phyloP scores from a whole-genome alignment of 2,113 vertebrate genomes.

The Pithys albifrons region DNA sequence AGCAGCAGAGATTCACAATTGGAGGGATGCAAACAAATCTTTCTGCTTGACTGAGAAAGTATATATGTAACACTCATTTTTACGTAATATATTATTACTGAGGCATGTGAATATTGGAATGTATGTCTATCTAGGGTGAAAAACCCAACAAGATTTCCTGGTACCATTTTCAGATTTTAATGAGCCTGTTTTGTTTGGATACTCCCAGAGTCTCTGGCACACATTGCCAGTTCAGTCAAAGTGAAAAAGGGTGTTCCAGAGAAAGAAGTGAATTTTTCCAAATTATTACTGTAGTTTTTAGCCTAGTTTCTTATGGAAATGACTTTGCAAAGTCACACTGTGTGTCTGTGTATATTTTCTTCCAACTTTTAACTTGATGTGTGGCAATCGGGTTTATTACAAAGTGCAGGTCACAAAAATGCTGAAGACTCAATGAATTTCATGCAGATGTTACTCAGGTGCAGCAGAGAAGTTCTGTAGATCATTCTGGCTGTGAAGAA shows the following conservation, averaged over 20 bases:
- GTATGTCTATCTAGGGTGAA: neutral
- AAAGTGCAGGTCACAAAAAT: neutral
- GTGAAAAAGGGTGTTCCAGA: slow-evolving; percentile 36
- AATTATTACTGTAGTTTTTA: slow-evolving; percentile 12
- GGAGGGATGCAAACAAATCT: neutral
- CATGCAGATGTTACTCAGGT: neutral
- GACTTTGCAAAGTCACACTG: neutral
- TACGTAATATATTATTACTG: neutral
- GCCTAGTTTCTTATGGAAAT: slow-evolving; percentile 1
- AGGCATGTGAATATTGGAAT: neutral
- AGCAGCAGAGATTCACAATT: neutral
- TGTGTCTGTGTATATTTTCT: neutral
- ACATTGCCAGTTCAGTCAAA: neutral
- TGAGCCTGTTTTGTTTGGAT: slow-evolving; percentile 5
- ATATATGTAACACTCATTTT: neutral
- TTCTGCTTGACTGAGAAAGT: slow-evolving; percentile 1
- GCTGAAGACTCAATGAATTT: neutral
- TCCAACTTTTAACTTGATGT: neutral
- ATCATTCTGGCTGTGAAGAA: neutral
- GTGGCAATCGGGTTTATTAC: neutral
- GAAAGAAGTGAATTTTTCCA: slow-evolving; percentile 39
- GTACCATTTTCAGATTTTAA: slow-evolving; percentile 26
- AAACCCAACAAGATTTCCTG: neutral
- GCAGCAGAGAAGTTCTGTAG: neutral
- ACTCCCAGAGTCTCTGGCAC: neutral